These are phyloP conservation scores for Hexactinellida sp. DNA, from an alignment of 37 sponge, comb jelly and placozoan genomes.

Conservation along the genomic window DNA sequence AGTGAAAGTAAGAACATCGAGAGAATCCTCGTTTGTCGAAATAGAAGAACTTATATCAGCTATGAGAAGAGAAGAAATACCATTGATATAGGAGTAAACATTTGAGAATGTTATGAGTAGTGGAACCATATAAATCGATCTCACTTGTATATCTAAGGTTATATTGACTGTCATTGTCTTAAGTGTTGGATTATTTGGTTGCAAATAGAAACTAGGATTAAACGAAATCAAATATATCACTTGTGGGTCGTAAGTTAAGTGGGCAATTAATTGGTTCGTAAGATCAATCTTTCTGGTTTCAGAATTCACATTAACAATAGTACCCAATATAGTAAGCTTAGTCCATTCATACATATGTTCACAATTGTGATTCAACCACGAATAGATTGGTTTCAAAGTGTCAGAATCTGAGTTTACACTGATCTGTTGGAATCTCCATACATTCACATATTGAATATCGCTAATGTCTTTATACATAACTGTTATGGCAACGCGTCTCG, in stretches of 20 bases:
- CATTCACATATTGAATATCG: not conserved
- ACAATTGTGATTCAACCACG: constrained; percentile 5
- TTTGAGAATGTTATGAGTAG: not conserved
- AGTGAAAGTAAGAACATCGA: not conserved
- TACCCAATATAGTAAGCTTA: not conserved
- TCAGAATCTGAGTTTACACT: not conserved
- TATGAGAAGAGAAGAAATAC: not conserved
- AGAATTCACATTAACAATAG: not conserved
- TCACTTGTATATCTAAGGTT: not conserved
- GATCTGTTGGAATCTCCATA: not conserved
- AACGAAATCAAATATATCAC: not conserved
- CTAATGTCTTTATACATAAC: not conserved
- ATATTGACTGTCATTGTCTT: not conserved
- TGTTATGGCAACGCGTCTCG: not conserved
- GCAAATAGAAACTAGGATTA: not conserved
- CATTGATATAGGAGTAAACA: not conserved
- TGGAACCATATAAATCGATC: not conserved
- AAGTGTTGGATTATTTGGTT: not conserved
- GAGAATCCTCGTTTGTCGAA: not conserved
- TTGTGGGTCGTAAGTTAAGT: not conserved
- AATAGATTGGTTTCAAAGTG: not conserved
- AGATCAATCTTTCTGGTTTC: not conserved
- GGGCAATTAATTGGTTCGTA: not conserved
- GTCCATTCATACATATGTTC: not conserved
- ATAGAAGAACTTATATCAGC: not conserved